phyloP scores from a whole-genome alignment of 2,888 invertebrate species.

The Cynaeus angustus region DNA sequence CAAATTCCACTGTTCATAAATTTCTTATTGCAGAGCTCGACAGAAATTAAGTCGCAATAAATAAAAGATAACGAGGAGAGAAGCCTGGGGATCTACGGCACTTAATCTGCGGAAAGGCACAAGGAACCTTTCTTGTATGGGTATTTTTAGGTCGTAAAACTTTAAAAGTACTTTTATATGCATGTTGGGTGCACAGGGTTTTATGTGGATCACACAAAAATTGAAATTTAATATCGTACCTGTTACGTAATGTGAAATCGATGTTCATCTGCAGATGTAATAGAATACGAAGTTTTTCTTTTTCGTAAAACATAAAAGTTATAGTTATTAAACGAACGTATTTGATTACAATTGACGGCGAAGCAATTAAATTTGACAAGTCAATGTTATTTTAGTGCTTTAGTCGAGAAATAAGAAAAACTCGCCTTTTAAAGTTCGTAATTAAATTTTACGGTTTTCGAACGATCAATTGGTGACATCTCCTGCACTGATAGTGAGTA shows the following conservation, averaged over 20 bases:
- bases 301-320: too few species aligned
- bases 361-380: too few species aligned
- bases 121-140: constrained; percentile 38
- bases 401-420: too few species aligned
- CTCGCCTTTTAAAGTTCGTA: too few species aligned
- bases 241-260: constrained; percentile 6
- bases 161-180: constrained; percentile 39
- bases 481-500: too few species aligned
- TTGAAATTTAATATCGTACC: constrained; percentile 32
- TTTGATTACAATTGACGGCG: too few species aligned
- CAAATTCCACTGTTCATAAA: constrained; percentile 23
- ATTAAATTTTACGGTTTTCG: too few species aligned
- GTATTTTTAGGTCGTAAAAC: constrained; percentile 37
- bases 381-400: too few species aligned
- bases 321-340: too few species aligned
- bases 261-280: too few species aligned
- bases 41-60: constrained; percentile 41
- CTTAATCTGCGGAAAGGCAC: constrained; percentile 36
- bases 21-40: constrained; percentile 26
- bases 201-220: constrained; percentile 40
- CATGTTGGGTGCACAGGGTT: constrained; percentile 32
- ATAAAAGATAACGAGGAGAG: constrained; percentile 38
- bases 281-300: too few species aligned
- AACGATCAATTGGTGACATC: too few species aligned
- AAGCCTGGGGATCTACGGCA: constrained; percentile 22